Base-by-base conservation (phyloP, 2,888 invertebrate genomes). In the Trissolcus brochymenae region DNA sequence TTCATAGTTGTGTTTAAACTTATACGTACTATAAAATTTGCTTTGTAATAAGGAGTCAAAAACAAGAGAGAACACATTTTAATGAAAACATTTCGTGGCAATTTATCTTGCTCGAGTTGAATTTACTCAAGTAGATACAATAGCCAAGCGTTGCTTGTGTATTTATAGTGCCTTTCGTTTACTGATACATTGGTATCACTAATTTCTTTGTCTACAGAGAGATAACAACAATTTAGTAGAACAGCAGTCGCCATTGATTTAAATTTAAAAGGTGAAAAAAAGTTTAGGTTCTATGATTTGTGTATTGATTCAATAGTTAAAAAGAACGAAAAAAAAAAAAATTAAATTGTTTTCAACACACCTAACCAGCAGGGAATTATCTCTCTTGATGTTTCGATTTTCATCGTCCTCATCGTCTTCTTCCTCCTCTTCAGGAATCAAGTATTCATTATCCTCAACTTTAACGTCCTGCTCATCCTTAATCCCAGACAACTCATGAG, bases 381-480 rank as follows among this genome's bases (percentile, higher is more conserved):
- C 73, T 43, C 64, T 71, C 3, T 79, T 80, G 60, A 79, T 61
- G 57, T 67, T 76, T 55, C 64, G 77, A 54, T 76, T 77, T 9
- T 80, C 82, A 54, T 76, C 76, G 53, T 77, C 78, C 17, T 80
- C 79, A 4, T 80, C 81, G 1, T 81, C 79, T 0, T 80, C 84
- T 2, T 86, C 87, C 3, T 87, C 86, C 4, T 87, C 87, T 4
- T 86, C 86, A 0, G 86, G 84, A 55, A 83, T 60, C 11, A 82
- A 65, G 17, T 84, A 84, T 4, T 85, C 84, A 1, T 68, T 79
- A 9, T 85, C 84, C 4, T 84, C 84, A 0, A 76, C 75, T 16
- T 84, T 92, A 70, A 90, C 90, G 74, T 90, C 91, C 0, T 90
- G 85, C 14, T 91, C 92, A 80, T 90, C 91, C 79, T 90, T 91